These are phyloP conservation scores for Reticulitermes speratus DNA, from an alignment of 1,140 invertebrate genomes.

Conservation along the genomic window DNA sequence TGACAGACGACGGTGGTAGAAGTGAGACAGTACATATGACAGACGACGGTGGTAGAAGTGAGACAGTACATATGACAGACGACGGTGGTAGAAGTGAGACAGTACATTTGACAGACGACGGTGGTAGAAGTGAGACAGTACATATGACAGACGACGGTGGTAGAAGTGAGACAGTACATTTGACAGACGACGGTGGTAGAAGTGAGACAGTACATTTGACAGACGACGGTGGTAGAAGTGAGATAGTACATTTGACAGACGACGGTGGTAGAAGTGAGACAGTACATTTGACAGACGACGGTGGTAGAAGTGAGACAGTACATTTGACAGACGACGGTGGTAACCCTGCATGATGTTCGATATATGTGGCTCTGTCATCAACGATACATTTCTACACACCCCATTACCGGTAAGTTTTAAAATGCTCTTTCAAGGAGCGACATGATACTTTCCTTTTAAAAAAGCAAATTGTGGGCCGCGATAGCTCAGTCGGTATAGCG, in stretches of 20 bases:
- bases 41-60: no score
- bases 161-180: background rate
- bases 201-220: background rate
- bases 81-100: background rate
- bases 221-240: no score
- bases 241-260: background rate
- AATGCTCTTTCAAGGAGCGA: background rate
- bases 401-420: background rate
- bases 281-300: background rate
- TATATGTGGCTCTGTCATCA: no score
- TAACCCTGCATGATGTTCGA: no score
- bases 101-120: background rate
- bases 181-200: no score
- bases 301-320: background rate
- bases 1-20: no score
- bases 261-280: background rate
- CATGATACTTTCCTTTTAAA: background rate
- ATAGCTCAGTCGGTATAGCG: no score
- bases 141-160: no score
- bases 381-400: background rate
- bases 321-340: background rate
- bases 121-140: background rate
- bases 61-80: background rate
- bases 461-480: no score
- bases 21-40: background rate